phyloP scores from a whole-genome alignment of 2,797 vertebrate species.

The Falco biarmicus region DNA sequence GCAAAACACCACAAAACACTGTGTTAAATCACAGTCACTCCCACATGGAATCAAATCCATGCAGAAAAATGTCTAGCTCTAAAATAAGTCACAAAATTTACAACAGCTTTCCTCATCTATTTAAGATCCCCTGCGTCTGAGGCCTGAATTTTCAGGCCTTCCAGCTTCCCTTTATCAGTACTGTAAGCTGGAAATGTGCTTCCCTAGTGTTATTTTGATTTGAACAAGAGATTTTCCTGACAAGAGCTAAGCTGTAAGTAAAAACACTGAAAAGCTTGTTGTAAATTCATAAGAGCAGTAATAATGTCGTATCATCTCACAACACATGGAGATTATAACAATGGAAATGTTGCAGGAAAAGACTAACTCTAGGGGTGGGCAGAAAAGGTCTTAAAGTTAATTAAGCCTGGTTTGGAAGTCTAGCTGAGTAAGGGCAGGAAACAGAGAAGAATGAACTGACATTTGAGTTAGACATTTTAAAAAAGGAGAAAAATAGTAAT shows the following conservation, averaged over 20 bases:
- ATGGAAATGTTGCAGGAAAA: constrained; percentile 50
- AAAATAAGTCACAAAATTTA: neutral
- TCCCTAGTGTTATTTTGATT: neutral
- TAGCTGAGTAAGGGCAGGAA: constrained; percentile 49
- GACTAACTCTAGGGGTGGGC: neutral
- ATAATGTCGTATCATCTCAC: constrained; percentile 31
- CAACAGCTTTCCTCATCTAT: neutral
- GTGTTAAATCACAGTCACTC: neutral
- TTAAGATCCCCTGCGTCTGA: neutral
- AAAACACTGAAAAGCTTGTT: constrained; percentile 4
- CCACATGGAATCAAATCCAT: neutral
- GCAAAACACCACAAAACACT: neutral
- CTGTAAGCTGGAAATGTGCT: neutral
- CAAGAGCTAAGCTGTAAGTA: neutral
- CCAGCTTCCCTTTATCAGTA: neutral
- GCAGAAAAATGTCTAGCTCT: neutral
- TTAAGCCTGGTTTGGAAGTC: constrained; percentile 18
- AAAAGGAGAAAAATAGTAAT: constrained; percentile 22
- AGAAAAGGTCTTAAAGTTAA: constrained; percentile 51
- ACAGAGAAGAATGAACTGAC: constrained; percentile 55
- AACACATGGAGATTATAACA: constrained; percentile 12
- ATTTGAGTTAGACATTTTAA: constrained; percentile 35
- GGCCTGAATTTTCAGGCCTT: neutral
- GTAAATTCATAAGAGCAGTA: constrained; percentile 4
- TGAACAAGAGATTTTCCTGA: neutral